phyloP scores from a whole-genome alignment of 2,113 vertebrate species.

The Ceuthmochares aereus region DNA sequence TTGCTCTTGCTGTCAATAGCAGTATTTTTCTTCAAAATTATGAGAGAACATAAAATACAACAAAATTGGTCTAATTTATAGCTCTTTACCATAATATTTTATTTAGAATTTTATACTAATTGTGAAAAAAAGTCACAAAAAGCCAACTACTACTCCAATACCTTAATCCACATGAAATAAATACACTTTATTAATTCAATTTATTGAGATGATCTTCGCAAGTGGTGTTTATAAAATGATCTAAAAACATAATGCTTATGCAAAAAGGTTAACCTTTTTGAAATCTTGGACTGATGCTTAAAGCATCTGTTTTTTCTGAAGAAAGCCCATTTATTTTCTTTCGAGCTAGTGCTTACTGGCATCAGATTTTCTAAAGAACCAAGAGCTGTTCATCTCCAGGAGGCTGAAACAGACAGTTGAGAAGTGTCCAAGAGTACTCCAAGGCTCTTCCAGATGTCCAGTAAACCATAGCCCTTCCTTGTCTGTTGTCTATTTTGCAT shows the following conservation, averaged over 20 bases:
- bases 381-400: not conserved
- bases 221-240: not conserved
- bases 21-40: not conserved
- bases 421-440: not conserved
- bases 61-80: not conserved
- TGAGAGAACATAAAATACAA: not conserved
- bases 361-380: not conserved
- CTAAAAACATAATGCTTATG: not conserved
- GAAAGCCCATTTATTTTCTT: not conserved
- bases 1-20: not conserved
- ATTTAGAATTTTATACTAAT: not conserved
- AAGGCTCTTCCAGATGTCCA: not conserved
- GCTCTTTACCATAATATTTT: not conserved
- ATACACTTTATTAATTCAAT: not conserved
- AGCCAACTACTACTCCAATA: not conserved
- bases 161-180: not conserved
- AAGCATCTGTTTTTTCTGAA: not conserved
- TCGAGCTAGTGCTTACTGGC: not conserved
- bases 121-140: not conserved
- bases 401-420: not conserved
- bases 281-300: not conserved
- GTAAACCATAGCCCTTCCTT: not conserved
- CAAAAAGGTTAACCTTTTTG: not conserved
- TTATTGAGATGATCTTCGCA: not conserved
- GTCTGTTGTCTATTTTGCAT: not conserved